Percentiles rank a stretch among this genome's conserved stretches.
Conservation (phyloP, 2,113 vertebrate genomes). For the Oostethus manadensis region DNA sequence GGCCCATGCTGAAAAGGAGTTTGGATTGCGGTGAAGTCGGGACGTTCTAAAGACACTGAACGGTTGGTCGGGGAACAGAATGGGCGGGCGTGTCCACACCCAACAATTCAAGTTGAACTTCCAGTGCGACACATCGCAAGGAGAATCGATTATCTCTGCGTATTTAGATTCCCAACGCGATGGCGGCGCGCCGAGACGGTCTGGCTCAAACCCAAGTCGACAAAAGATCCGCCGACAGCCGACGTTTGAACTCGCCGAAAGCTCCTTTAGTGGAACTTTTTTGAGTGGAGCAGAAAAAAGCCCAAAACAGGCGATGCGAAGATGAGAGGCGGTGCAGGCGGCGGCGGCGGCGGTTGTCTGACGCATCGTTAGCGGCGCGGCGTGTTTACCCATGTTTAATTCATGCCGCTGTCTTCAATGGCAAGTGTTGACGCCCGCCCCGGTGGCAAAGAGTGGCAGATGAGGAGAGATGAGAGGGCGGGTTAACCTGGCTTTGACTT, state of each 20-base stretch:
- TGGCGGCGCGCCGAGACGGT: not conserved
- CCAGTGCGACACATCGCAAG: no score
- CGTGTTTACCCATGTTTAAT: constrained; percentile 61
- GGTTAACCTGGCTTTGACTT: constrained; percentile 52
- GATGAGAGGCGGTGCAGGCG: constrained; percentile 21
- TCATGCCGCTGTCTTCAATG: constrained; percentile 46
- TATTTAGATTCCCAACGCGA: not conserved
- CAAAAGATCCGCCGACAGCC: not conserved
- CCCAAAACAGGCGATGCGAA: constrained; percentile 11
- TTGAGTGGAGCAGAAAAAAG: not conserved
- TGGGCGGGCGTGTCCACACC: no score
- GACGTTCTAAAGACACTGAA: no score
- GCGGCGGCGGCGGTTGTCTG: not conserved
- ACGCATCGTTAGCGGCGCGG: constrained; percentile 18
- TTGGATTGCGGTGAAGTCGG: no score
- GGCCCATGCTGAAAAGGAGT: no score
- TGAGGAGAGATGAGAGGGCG: constrained; percentile 23
- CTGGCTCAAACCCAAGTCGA: not conserved
- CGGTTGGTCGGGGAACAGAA: no score
- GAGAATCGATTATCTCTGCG: not conserved
- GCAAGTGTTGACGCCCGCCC: constrained; percentile 39
- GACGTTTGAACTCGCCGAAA: constrained; percentile 11
- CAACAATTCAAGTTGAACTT: no score
- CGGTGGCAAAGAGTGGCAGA: constrained; percentile 37
- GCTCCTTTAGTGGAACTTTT: constrained; percentile 11